These are phyloP conservation scores for Cheirogaleus major DNA, from an alignment of 2,797 vertebrate species.

Conservation along the genomic window DNA sequence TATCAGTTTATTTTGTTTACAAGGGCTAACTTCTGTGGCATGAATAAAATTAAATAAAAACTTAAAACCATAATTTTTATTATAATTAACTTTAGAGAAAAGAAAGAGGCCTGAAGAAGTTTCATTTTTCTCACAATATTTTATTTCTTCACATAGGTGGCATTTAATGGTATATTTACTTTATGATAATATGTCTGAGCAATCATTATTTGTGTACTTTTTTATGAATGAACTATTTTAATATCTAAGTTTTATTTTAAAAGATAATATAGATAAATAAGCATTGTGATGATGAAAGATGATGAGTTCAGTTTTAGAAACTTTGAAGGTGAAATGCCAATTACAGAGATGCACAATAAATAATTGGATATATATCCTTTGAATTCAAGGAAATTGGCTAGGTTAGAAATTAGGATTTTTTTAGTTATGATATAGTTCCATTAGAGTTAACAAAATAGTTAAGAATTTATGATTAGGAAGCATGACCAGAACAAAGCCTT, in stretches of 20 bases:
- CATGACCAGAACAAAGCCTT: neutral
- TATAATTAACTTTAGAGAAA: neutral
- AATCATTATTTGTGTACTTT: neutral
- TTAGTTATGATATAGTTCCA: neutral
- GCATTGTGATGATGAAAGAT: neutral
- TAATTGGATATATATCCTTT: neutral
- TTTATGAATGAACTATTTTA: neutral
- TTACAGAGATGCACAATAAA: neutral
- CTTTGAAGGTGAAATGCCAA: neutral
- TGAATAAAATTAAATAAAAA: neutral
- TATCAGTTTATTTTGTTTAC: neutral
- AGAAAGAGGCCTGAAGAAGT: neutral
- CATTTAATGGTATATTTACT: neutral
- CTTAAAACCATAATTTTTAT: neutral
- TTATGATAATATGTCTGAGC: neutral
- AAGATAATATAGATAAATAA: neutral
- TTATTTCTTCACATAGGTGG: neutral
- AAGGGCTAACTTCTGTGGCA: neutral
- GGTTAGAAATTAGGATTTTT: neutral
- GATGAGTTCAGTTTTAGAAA: neutral
- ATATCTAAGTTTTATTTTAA: neutral
- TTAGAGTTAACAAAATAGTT: neutral
- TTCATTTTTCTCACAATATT: neutral
- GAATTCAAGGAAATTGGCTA: neutral
- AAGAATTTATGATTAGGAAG: neutral